Evolutionary conservation across 2,888 invertebrate species (phyloP).

Genomic region (Clistopyga incitator): DNA sequence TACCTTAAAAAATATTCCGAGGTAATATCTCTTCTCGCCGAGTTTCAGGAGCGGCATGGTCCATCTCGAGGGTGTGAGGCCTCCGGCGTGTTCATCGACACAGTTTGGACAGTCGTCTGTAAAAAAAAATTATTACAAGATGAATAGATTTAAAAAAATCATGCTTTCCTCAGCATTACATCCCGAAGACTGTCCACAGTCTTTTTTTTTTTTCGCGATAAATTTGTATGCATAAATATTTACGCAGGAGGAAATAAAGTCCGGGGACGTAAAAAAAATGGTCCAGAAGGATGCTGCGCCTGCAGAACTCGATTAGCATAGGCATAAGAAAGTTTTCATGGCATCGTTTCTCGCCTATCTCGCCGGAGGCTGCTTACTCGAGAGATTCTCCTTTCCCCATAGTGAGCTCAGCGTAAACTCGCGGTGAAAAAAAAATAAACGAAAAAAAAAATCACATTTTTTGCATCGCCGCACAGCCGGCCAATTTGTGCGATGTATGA

Average conservation of each 20-base stretch:
- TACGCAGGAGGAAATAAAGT: neutral
- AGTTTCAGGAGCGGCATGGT: conserved; percentile 95
- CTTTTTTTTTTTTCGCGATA: neutral
- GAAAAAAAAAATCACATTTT: neutral
- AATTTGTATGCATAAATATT: neutral
- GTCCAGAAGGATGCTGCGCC: neutral
- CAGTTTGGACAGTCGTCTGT: conserved; percentile 93
- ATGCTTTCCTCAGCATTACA: too few relatives aligned
- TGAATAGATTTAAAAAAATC: too few relatives aligned
- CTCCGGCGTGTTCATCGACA: conserved; percentile 88
- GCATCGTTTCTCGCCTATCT: conserved; percentile 36
- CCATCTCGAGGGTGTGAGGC: conserved; percentile 91
- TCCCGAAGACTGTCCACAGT: too few relatives aligned
- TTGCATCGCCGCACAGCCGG: neutral
- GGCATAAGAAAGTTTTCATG: conserved; percentile 40
- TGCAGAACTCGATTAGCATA: conserved; percentile 18
- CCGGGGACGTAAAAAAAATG: neutral
- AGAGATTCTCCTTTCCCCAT: conserved; percentile 28
- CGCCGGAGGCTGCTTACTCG: conserved; percentile 29
- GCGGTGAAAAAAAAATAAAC: neutral
- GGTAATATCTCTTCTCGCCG: conserved; percentile 95
- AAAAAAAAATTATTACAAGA: conserved; percentile 66
- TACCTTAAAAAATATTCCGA: conserved; percentile 98
- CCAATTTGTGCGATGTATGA: conserved; percentile 40
- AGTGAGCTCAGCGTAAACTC: neutral